Conservation (phyloP, 2,797 vertebrate species). For the Acanthornis magna region DNA sequence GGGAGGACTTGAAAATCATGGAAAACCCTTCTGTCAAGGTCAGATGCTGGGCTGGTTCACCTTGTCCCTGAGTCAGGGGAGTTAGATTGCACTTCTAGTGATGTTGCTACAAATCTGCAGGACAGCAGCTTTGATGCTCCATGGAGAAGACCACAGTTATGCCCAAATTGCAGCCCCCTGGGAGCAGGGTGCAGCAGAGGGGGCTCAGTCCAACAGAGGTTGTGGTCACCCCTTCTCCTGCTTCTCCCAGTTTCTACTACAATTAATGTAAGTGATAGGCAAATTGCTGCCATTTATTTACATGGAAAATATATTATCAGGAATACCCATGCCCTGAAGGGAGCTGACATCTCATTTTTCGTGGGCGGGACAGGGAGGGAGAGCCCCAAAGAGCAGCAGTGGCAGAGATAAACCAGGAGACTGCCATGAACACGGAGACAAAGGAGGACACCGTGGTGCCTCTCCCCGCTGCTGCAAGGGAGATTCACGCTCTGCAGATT, state of each 20-base stretch:
- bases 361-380: background rate
- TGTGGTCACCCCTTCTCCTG: background rate
- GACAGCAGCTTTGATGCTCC: background rate
- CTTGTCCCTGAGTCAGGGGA: background rate
- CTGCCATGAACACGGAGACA: background rate
- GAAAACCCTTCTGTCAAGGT: background rate
- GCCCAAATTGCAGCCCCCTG: background rate
- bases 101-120: background rate
- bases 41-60: background rate
- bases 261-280: background rate
- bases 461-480: background rate
- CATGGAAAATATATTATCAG: background rate
- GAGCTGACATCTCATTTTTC: conserved; percentile 18
- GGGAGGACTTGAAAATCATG: background rate
- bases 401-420: conserved; percentile 10
- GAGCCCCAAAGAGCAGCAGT: background rate
- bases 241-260: background rate
- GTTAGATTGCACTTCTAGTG: background rate
- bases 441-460: background rate
- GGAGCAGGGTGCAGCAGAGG: background rate
- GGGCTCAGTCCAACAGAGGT: background rate
- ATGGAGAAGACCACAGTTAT: background rate
- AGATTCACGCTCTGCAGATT: background rate
- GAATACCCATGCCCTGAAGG: background rate
- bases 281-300: background rate